Percentiles rank a stretch among this genome's conserved stretches.
Conservation (phyloP, 2,113 vertebrate genomes). For the Cranoglanis bouderius region DNA sequence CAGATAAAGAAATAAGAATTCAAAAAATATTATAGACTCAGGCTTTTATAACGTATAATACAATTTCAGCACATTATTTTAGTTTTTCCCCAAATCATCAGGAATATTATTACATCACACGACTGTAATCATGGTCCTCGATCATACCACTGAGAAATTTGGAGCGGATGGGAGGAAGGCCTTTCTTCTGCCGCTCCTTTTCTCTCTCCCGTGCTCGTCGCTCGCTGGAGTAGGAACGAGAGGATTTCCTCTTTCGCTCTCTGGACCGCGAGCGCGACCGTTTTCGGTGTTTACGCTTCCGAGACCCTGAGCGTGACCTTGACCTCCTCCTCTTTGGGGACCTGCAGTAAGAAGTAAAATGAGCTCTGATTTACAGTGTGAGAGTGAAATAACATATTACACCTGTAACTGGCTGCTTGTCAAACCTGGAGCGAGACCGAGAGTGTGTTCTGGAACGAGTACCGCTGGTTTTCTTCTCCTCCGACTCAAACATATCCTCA, state of each 20-base stretch:
- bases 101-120: background rate
- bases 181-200: constrained; percentile 96
- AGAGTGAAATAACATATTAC: background rate
- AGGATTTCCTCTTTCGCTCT: constrained; percentile 93
- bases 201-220: constrained; percentile 90
- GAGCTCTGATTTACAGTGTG: background rate
- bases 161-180: constrained; percentile 90
- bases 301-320: constrained; percentile 91
- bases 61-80: background rate
- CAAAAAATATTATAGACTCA: background rate
- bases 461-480: constrained; percentile 86
- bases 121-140: background rate
- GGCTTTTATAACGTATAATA: background rate
- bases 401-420: background rate
- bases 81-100: background rate
- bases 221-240: constrained; percentile 94
- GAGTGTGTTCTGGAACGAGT: constrained; percentile 92
- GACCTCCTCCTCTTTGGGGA: constrained; percentile 94
- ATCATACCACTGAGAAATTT: constrained; percentile 89
- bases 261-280: constrained; percentile 92
- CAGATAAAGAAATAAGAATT: background rate
- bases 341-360: constrained; percentile 62
- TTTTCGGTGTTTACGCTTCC: constrained; percentile 95
- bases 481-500: constrained; percentile 88
- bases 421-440: constrained; percentile 91